Evolutionary conservation across 2,888 invertebrate species (phyloP).

Genomic region (Phalera bucephala): DNA sequence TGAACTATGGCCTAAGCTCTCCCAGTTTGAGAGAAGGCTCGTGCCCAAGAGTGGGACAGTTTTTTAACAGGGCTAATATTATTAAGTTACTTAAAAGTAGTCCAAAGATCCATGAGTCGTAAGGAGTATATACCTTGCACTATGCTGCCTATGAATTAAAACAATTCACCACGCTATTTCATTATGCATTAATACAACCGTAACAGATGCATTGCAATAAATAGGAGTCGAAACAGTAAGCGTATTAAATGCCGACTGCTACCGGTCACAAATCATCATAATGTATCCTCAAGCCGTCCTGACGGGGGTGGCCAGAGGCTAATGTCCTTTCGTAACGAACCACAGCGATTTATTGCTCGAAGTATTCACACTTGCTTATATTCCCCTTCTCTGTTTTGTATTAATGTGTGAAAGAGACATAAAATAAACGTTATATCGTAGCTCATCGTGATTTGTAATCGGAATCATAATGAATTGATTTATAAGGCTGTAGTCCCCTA

Average conservation of each 20-base stretch:
- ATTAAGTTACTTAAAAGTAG: too few species aligned
- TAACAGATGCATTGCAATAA: constrained; percentile 17
- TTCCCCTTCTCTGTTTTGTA: constrained; percentile 1
- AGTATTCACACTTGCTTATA: constrained; percentile 1
- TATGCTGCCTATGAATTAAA: too few species aligned
- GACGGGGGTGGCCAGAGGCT: constrained; percentile 34
- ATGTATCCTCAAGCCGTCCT: constrained; percentile 38
- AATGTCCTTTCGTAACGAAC: constrained; percentile 55
- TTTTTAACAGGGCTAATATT: too few species aligned
- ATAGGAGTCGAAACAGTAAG: constrained; percentile 25
- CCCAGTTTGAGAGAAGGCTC: too few species aligned
- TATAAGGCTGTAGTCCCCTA: constrained; percentile 21
- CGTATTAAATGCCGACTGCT: constrained; percentile 33
- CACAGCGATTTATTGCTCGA: constrained; percentile 45
- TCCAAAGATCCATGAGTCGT: too few species aligned
- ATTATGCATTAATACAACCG: constrained; percentile 1
- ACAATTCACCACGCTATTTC: too few species aligned
- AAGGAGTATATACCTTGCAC: too few species aligned
- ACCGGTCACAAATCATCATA: constrained; percentile 54
- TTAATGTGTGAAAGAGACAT: constrained; percentile 5
- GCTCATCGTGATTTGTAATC: constrained; percentile 23
- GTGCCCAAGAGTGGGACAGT: too few species aligned
- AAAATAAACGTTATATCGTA: too few species aligned
- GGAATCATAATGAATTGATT: constrained; percentile 24
- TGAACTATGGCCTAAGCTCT: too few species aligned